Percentiles rank a stretch among this genome's conserved stretches.
Evolutionary conservation across 1,140 invertebrate genomes (phyloP).

Genomic region (Polyergus mexicanus): DNA sequence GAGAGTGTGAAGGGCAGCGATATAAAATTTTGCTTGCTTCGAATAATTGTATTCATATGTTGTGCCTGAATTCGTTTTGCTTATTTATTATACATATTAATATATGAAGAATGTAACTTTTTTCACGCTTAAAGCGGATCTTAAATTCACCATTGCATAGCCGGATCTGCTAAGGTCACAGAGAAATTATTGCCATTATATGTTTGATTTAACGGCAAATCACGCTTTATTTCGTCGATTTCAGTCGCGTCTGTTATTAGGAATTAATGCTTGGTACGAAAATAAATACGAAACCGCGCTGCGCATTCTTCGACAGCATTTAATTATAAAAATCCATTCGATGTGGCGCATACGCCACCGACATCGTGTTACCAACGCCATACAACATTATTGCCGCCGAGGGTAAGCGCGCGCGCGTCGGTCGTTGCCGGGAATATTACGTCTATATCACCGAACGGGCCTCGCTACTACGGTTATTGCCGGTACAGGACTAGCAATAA

Average conservation of each 20-base stretch:
- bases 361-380: constrained; percentile 45
- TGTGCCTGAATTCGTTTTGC: neutral
- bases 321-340: constrained; percentile 71
- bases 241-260: constrained; percentile 32
- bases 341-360: constrained; percentile 8
- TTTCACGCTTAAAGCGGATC: neutral
- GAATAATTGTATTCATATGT: neutral
- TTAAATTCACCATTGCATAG: neutral
- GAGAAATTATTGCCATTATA: constrained; percentile 6
- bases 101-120: constrained; percentile 6
- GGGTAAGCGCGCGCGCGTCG: constrained; percentile 27
- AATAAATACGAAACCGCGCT: constrained; percentile 54
- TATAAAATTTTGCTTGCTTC: neutral
- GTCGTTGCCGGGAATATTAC: constrained; percentile 72
- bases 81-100: constrained; percentile 3
- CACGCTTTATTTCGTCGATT: constrained; percentile 26
- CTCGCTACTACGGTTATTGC: constrained; percentile 68
- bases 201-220: neutral
- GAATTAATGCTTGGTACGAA: constrained; percentile 33
- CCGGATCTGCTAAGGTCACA: neutral
- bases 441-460: constrained; percentile 67
- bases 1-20: neutral
- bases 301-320: constrained; percentile 35
- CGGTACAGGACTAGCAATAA: constrained; percentile 67
- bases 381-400: constrained; percentile 37